Evolutionary conservation across 23 tunicate species (phyloP), one percentile per base, ranked within the genome.

Genomic region (Oikopleura dioica): DNA sequence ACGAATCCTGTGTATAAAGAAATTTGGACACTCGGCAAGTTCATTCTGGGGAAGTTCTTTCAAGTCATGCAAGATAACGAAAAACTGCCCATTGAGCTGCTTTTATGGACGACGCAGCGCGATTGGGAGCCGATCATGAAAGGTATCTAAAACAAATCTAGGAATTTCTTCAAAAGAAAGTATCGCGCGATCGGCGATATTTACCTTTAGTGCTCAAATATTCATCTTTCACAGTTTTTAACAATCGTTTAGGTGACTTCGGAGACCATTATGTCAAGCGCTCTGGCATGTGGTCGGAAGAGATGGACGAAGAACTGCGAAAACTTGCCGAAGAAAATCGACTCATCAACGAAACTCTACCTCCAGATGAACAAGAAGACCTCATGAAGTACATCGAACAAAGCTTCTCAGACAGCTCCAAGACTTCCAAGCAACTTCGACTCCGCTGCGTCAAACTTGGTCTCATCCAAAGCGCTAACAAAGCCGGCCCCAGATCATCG

Each of bases 31-130:
- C 72, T 63, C 33, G 72, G 72, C 16, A 63, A 63, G 26, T 63
- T 63, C 26, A 63, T 63, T 21, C 72, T 63, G 32, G 72, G 72
- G 30, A 63, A 63, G 72, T 63, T 63, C 33, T 63, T 63, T 63
- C 30, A 63, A 63, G 26, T 12, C 26, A 63, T 63, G 72, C 29
- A 63, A 63, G 26, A 23, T 16, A 63, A 63, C 26, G 33, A 63
- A 16, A 63, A 63, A 63, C 33, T 63, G 72, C 72, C 72, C 2
- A 24, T 63, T 63, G 72, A 63, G 26, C 16, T 63, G 72, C 72
- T 63, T 28, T 28, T 63, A 21, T 63, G 72, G 72, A 63, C 72
- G 2, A 16, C 33, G 2, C 30, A 28, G 30, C 30, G 33, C 5
- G 72, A 63, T 28, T 63, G 72, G 72, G 33, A 63, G 2, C 26